phyloP scores from a whole-genome alignment of 2,797 vertebrate genomes.

The Lemur catta region DNA sequence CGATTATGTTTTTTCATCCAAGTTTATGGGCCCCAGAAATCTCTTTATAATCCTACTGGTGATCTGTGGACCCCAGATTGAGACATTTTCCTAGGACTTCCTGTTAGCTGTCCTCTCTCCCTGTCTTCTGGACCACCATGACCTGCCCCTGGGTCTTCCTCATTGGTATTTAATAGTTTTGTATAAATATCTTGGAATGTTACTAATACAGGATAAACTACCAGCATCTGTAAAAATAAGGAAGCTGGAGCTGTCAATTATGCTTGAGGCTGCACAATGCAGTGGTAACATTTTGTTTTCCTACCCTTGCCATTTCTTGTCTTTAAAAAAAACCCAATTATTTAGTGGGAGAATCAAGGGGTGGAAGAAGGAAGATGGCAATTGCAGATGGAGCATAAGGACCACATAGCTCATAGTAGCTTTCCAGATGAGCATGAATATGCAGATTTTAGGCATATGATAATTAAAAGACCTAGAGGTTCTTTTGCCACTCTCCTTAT shows the following conservation, averaged over 20 bases:
- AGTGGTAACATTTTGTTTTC: slow-evolving; percentile 19
- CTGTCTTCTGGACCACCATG: not conserved
- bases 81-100: not conserved
- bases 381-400: slow-evolving; percentile 45
- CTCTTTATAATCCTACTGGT: not conserved
- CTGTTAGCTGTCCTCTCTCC: not conserved
- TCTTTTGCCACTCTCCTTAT: not conserved
- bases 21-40: not conserved
- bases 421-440: slow-evolving; percentile 71
- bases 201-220: not conserved
- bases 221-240: not conserved
- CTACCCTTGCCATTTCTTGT: not conserved
- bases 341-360: not conserved
- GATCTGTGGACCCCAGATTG: not conserved
- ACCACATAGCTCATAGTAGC: not conserved
- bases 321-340: not conserved
- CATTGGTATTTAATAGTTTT: not conserved
- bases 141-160: not conserved
- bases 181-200: not conserved
- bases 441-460: slow-evolving; percentile 55
- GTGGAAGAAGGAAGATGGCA: not conserved
- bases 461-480: slow-evolving; percentile 52
- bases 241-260: not conserved
- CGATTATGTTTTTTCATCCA: not conserved
- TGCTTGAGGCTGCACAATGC: not conserved